Base-by-base conservation (phyloP, 2,888 invertebrate species). In the Ormyrus nitidulus region DNA sequence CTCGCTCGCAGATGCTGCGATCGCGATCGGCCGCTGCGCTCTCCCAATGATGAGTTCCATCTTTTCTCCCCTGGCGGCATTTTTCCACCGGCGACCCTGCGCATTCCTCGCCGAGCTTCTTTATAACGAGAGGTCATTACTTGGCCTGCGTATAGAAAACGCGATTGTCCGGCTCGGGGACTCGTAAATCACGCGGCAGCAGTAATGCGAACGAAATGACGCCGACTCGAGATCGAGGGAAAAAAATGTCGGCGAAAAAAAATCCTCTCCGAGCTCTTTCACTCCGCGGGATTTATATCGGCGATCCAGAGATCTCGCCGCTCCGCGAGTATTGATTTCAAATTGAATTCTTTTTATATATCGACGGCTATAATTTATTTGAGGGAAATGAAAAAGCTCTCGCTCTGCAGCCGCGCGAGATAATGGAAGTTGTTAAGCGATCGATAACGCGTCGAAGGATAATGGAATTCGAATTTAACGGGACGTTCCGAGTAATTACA, bases 381-480 rank as follows among this genome's bases (percentile, higher is more conserved):
- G 19, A 19, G 19, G 1, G 19, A 19, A 19, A 19, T 19, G 19
- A 19, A 19, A 19, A 19, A 19, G 19, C 19, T 19, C 19, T 19
- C 19, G 19, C 19, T 19, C 19, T 19, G 19, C 19, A 19, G 19
- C 19, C 19, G 19, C 19, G 19, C 19, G 19, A 19, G 19, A 19
- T 19, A 19, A 19, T 19, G 19, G 19, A 19, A 19, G 19, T 19
- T 19, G 19, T 19, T 19, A 19, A 5, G 34, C 64, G 53, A 44
- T 64, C 51, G 34, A 49, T 34, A 72, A 72, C 8, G 9, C 53
- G 34, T 9, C 53, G 51, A 44, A 5, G 11, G 34, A 19, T 51
- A 68, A 68, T 54, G 46, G 68, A 68, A 68, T 68, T 8, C 13
- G 19, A 34, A 53, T 76, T n/a, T 77, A 64, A 77, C 56, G 76